A percentile compares a stretch with the other conserved stretches of the same genome.
Conservation (phyloP, 2,888 invertebrate genomes). For the Stenurella melanura region DNA sequence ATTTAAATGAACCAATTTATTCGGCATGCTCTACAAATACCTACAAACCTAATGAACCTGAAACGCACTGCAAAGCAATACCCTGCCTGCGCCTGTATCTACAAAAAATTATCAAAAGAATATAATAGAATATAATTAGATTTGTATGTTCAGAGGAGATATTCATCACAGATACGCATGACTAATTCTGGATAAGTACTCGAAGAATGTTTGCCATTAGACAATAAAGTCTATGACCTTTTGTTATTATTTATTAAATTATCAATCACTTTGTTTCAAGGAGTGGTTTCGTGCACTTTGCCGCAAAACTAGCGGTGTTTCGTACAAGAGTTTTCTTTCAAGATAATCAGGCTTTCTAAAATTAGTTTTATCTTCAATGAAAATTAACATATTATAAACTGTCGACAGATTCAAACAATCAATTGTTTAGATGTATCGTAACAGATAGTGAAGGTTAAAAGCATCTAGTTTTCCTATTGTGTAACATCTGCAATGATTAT, state of each 20-base stretch:
- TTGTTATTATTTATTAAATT: slow-evolving; percentile 40
- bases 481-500: too few species aligned
- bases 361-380: neutral
- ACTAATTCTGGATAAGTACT: slow-evolving; percentile 35
- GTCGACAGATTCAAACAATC: neutral
- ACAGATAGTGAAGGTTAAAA: too few species aligned
- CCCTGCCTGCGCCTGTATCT: neutral
- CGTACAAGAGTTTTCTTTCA: slow-evolving; percentile 10
- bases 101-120: slow-evolving; percentile 22
- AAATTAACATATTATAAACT: neutral
- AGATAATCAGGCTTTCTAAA: slow-evolving; percentile 19
- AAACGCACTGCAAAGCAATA: slow-evolving; percentile 3
- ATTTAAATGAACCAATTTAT: slow-evolving; percentile 7
- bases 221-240: slow-evolving; percentile 43
- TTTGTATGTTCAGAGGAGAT: slow-evolving; percentile 35
- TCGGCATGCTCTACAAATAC: neutral
- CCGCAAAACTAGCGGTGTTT: slow-evolving; percentile 6
- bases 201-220: slow-evolving; percentile 35
- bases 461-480: too few species aligned
- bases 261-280: slow-evolving; percentile 35
- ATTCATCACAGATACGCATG: slow-evolving; percentile 39
- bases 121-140: slow-evolving; percentile 38
- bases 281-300: slow-evolving; percentile 29
- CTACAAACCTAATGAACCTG: slow-evolving; percentile 2
- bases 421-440: neutral